Evolutionary conservation across 2,113 vertebrate species (phyloP).

Genomic region (Apistogramma diplotaenia): DNA sequence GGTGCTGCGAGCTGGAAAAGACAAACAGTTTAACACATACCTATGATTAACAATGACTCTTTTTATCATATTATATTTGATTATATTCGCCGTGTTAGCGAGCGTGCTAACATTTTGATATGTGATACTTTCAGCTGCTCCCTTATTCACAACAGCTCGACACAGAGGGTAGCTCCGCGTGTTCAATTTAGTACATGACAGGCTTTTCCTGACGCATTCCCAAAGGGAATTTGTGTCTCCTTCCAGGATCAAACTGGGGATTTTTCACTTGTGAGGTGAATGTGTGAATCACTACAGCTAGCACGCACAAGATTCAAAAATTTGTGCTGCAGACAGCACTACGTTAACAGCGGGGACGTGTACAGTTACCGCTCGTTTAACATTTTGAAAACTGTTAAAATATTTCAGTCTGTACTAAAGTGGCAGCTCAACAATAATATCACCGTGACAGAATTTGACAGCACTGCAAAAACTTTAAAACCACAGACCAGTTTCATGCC

Average conservation of each 20-base stretch:
- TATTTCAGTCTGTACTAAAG: background rate
- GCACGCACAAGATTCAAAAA: background rate
- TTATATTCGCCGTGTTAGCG: background rate
- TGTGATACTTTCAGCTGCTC: background rate
- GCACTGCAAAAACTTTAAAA: background rate
- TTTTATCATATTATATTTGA: background rate
- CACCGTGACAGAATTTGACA: background rate
- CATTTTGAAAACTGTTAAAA: background rate
- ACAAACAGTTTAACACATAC: background rate
- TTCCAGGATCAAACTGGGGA: background rate
- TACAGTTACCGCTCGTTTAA: background rate
- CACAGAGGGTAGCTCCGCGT: background rate
- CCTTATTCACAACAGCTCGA: background rate
- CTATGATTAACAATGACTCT: background rate
- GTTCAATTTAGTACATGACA: background rate
- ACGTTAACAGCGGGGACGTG: background rate
- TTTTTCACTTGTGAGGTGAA: background rate
- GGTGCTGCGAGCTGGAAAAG: conserved; percentile 14
- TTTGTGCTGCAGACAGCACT: too few species aligned
- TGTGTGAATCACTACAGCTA: background rate
- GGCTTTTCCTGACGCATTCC: background rate
- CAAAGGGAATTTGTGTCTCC: background rate
- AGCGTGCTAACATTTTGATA: background rate
- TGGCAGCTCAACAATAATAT: background rate
- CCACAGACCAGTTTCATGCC: background rate